A percentile compares a stretch with the other conserved stretches of the same genome.
phyloP scores from a whole-genome alignment of 2,888 invertebrate genomes.

The Andrena bucephala region DNA sequence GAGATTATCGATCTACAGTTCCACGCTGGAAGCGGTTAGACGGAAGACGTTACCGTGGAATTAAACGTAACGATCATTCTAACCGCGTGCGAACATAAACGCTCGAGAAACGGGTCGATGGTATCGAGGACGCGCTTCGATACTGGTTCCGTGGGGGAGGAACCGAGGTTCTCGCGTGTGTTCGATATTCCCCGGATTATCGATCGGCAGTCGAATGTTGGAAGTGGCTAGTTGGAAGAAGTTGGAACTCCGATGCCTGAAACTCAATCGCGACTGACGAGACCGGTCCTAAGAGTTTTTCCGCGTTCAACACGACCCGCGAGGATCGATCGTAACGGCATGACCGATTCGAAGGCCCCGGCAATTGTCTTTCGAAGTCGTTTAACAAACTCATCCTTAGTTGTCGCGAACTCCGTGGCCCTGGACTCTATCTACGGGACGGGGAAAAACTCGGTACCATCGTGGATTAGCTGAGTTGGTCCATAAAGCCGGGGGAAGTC shows the following conservation, averaged over 20 bases:
- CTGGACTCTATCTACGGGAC: constrained; percentile 28
- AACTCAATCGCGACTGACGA: neutral
- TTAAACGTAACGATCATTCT: constrained; percentile 31
- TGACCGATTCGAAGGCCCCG: constrained; percentile 38
- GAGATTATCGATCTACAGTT: too few species aligned
- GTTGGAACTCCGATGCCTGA: constrained; percentile 2
- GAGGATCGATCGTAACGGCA: constrained; percentile 50
- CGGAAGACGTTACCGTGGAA: constrained; percentile 17
- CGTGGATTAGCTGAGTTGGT: constrained; percentile 60
- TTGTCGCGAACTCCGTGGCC: constrained; percentile 39
- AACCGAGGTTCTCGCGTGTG: neutral
- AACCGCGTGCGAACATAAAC: constrained; percentile 12
- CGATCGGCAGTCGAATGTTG: constrained; percentile 1
- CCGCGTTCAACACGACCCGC: constrained; percentile 32
- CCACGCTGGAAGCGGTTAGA: constrained; percentile 27
- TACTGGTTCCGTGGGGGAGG: neutral
- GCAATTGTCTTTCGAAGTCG: constrained; percentile 66
- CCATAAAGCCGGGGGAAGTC: constrained; percentile 46
- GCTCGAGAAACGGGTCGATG: neutral
- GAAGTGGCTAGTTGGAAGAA: neutral
- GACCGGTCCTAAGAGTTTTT: constrained; percentile 37
- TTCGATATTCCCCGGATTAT: constrained; percentile 13
- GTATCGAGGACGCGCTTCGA: constrained; percentile 7
- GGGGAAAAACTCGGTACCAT: constrained; percentile 51
- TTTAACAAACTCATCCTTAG: constrained; percentile 55